phyloP scores from a whole-genome alignment of 1,140 invertebrate species.

The Bombus terrestris region DNA sequence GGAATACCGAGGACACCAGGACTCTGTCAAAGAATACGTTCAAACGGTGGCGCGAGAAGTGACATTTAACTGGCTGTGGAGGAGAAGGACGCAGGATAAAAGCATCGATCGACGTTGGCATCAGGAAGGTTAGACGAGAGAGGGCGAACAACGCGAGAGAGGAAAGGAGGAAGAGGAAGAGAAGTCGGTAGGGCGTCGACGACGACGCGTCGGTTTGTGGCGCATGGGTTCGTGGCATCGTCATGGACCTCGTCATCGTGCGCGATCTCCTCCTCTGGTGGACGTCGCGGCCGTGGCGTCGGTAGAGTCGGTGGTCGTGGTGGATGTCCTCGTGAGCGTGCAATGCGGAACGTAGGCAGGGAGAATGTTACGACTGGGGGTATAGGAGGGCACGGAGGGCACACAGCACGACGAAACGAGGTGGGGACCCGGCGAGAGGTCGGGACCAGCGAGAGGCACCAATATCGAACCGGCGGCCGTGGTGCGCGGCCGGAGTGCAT shows the following conservation, averaged over 20 bases:
- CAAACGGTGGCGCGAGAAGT: conserved; percentile 22
- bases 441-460: conserved; percentile 70
- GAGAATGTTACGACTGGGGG: conserved; percentile 44
- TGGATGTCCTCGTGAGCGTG: conserved; percentile 32
- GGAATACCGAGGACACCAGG: not conserved
- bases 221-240: conserved; percentile 22
- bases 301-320: conserved; percentile 2
- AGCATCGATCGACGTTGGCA: conserved; percentile 60
- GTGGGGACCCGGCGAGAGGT: conserved; percentile 59
- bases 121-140: conserved; percentile 43
- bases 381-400: conserved; percentile 38
- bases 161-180: not conserved
- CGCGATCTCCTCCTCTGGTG: not conserved
- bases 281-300: not conserved
- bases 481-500: conserved; percentile 68
- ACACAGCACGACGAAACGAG: conserved; percentile 54
- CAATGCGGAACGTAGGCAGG: conserved; percentile 59
- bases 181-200: conserved; percentile 47
- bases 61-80: conserved; percentile 45
- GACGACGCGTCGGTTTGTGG: conserved; percentile 36
- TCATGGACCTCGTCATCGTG: conserved; percentile 11
- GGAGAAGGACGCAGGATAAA: conserved; percentile 63
- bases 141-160: not conserved
- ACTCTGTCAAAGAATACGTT: not conserved
- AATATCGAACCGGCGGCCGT: conserved; percentile 83